Evolutionary conservation across 2,888 invertebrate genomes (phyloP).

Genomic region (Macroteleia sp.): DNA sequence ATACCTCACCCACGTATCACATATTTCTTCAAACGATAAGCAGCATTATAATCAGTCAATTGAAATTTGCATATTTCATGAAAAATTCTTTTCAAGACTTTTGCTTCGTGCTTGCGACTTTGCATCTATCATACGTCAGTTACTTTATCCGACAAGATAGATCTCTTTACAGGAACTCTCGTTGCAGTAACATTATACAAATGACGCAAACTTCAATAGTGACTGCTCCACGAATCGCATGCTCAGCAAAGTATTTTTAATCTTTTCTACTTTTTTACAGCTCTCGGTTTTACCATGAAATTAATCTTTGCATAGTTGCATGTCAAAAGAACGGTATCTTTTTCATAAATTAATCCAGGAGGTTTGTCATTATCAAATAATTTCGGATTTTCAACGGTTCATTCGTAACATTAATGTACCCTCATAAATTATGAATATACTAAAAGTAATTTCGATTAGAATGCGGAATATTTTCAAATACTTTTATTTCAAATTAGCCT

Average conservation of each 20-base stretch:
- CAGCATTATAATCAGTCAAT: constrained; percentile 45
- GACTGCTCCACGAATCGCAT: constrained; percentile 22
- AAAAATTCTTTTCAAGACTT: constrained; percentile 47
- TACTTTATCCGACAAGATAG: constrained; percentile 48
- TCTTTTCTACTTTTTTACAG: not conserved
- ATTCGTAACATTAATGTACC: constrained; percentile 14
- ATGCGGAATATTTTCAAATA: constrained; percentile 18
- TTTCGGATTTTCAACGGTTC: constrained; percentile 16
- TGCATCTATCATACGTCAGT: constrained; percentile 57
- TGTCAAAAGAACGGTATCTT: not conserved
- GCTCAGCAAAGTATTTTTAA: constrained; percentile 24
- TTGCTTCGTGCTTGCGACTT: constrained; percentile 32
- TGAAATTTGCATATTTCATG: constrained; percentile 51
- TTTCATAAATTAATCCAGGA: not conserved
- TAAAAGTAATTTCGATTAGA: constrained; percentile 21
- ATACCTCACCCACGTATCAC: not conserved
- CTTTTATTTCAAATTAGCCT: constrained; percentile 28
- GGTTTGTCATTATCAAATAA: constrained; percentile 12
- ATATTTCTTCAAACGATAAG: constrained; percentile 38
- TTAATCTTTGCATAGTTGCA: constrained; percentile 2
- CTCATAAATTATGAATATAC: constrained; percentile 5
- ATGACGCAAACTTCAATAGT: constrained; percentile 47
- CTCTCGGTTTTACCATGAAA: not conserved
- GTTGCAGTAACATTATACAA: constrained; percentile 54
- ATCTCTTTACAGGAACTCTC: constrained; percentile 38